Evolutionary conservation across 35 echinoderm and acorn worm genomes (phyloP).

Genomic region (Eucidaris tribuloides): DNA sequence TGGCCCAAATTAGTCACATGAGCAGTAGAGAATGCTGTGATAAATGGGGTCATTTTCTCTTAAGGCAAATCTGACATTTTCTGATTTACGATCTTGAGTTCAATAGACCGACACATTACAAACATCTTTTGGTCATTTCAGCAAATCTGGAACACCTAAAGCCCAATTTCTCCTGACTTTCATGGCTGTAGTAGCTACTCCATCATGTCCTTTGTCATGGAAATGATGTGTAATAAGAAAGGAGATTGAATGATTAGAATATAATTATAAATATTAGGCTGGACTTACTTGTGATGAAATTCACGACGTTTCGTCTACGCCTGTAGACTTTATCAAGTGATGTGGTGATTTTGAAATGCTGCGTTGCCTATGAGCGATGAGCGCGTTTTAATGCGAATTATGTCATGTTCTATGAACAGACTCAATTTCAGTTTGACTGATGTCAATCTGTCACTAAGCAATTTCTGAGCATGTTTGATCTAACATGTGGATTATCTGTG

Average conservation of each 20-base stretch:
- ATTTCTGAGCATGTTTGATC: too few relatives aligned
- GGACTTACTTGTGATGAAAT: slow-evolving; percentile 12
- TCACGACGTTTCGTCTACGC: slow-evolving; percentile 31
- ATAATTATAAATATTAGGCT: too few relatives aligned
- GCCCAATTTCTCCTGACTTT: slow-evolving; percentile 61
- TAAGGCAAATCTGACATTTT: slow-evolving; percentile 51
- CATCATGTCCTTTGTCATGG: slow-evolving; percentile 49
- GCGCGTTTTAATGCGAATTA: too few relatives aligned
- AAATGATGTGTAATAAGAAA: slow-evolving; percentile 41
- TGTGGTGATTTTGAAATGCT: too few relatives aligned
- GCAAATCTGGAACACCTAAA: slow-evolving; percentile 32
- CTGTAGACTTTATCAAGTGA: neutral
- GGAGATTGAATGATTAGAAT: slow-evolving; percentile 43
- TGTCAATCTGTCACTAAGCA: too few relatives aligned
- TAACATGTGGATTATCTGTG: too few relatives aligned
- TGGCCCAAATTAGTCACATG: neutral
- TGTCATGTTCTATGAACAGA: too few relatives aligned
- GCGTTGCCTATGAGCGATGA: too few relatives aligned
- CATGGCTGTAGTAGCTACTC: slow-evolving; percentile 42
- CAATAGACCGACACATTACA: slow-evolving; percentile 16
- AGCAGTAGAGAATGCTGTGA: slow-evolving; percentile 52
- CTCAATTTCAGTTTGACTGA: too few relatives aligned
- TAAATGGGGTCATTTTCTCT: slow-evolving; percentile 49
- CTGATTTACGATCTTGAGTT: slow-evolving; percentile 25
- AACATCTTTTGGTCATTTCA: slow-evolving; percentile 34